Base-by-base conservation (phyloP, 2,113 vertebrate species). In the Nansenia antarctica region DNA sequence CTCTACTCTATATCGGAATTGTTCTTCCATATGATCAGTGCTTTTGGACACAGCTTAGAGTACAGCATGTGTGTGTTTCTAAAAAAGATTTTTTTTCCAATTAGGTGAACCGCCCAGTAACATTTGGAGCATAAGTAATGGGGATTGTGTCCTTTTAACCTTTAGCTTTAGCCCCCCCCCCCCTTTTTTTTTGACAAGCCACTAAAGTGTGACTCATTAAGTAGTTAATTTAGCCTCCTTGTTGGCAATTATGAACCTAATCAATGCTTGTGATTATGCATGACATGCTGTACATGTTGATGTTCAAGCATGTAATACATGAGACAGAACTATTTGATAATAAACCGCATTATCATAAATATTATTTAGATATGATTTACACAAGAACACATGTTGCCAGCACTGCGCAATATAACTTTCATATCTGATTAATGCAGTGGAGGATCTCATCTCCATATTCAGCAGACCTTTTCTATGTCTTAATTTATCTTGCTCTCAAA, bases 71-170 rank as follows among this genome's bases (percentile, higher is more conserved):
- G 6, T 18, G 39, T 42, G 39, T 18, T 15, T 42, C 18, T 1
- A 42, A 5, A 5, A 11, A 18, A 15, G 24, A 14, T 27, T 9
- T 18, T 1, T n/a, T 12, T 0, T 27, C 53, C 26, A 26, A 55
- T 55, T 18, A 55, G 6, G 26, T 12, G 1, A 27, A 3, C 53
- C 27, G 53, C 53, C 12, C 11, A 12, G 53, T 29, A 29, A 55
- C 22, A 59, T 65, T 32, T 75, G 32, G 26, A 31, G 24, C 26
- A 60, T 24, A 75, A 54, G 58, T 61, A 55, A 53, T 53, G 27
- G 42, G 8, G n/a, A 65, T 29, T 34, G 42, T 55, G n/a, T 67
- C 45, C 26, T 42, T 53, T 61, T 27, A 62, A 42, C 53, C 31
- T 34, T 42, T n/a, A n/a, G 14, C 15, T 47, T 55, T 55, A 14